Conservation (phyloP, 1,140 invertebrate species). For the Drosophila jambulina region DNA sequence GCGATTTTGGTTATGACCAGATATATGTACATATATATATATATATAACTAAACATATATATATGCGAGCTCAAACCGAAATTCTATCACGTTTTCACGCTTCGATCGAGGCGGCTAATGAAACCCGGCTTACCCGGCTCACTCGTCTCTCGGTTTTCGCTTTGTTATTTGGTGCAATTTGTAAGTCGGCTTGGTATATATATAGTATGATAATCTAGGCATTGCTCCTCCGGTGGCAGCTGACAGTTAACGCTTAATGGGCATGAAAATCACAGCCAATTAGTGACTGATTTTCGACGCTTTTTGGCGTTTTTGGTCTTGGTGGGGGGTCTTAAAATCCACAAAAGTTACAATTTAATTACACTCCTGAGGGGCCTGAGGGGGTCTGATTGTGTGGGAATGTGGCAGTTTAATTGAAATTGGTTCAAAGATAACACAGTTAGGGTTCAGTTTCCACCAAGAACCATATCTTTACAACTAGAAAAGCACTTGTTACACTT, state of each 20-base stretch:
- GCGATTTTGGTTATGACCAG: constrained; percentile 52
- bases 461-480: neutral
- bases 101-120: constrained; percentile 63
- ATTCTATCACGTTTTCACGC: constrained; percentile 81
- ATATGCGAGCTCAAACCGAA: constrained; percentile 41
- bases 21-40: neutral
- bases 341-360: constrained; percentile 49
- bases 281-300: constrained; percentile 49
- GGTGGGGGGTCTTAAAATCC: constrained; percentile 34
- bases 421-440: neutral
- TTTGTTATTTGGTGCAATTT: constrained; percentile 78
- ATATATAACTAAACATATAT: neutral
- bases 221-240: constrained; percentile 16
- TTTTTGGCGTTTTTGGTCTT: constrained; percentile 13
- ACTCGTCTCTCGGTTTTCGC: constrained; percentile 51
- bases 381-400: neutral
- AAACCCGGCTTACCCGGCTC: constrained; percentile 57
- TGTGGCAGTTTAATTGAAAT: neutral
- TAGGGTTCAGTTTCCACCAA: neutral
- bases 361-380: constrained; percentile 24
- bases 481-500: neutral
- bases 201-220: constrained; percentile 67
- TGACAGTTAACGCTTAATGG: constrained; percentile 45
- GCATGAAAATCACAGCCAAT: constrained; percentile 61
- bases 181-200: constrained; percentile 51